Base-by-base conservation (phyloP, 2,113 vertebrate genomes). In the Parotia lawesii region DNA sequence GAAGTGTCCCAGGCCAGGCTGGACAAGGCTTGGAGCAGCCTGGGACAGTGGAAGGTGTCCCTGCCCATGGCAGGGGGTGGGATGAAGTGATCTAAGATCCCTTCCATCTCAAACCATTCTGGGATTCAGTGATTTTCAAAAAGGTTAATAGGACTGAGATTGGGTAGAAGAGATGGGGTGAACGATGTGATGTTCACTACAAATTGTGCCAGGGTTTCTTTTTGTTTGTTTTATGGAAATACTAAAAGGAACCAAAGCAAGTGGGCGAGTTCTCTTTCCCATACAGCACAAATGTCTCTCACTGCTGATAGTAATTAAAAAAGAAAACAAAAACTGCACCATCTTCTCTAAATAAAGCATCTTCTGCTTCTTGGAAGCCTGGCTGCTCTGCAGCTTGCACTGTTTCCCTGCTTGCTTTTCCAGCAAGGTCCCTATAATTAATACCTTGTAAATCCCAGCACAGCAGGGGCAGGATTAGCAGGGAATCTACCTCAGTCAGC, bases 1-100 rank as follows among this genome's bases (percentile, higher is more conserved):
- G 45, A 0, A 54, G 17, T 82, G 70, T 0, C 54, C 62, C 18
- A 54, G 40, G n/a, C 25, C 45, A 47, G 29, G 20, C 0, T 61
- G 72, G 33, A 86, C 0, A 25, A 15, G 33, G 45, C 33, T 86
- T 27, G 29, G 70, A 67, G n/a, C 54, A 54, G 0, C 38, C 29
- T 82, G 70, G 70, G 29, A 1, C 0, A 40, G 47, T 40, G n/a
- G 70, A 1, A 69, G 11, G 8, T 35, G 38, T 60, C 38, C n/a
- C 29, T 67, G 33, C 28, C 40, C 16, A 2, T 38, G 45, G 61
- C 53, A n/a, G 23, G 16, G 19, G 15, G 4, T 29, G 21, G 29
- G 1, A 19, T 22, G 12, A 11, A 10, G 28, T 56, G 22, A 48
- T 42, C 42, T 16, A 4, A 76, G 15, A 19, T 62, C 31, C 29